These are phyloP conservation scores for Nowickia ferox DNA, from an alignment of 2,888 invertebrate species.

Conservation along the genomic window DNA sequence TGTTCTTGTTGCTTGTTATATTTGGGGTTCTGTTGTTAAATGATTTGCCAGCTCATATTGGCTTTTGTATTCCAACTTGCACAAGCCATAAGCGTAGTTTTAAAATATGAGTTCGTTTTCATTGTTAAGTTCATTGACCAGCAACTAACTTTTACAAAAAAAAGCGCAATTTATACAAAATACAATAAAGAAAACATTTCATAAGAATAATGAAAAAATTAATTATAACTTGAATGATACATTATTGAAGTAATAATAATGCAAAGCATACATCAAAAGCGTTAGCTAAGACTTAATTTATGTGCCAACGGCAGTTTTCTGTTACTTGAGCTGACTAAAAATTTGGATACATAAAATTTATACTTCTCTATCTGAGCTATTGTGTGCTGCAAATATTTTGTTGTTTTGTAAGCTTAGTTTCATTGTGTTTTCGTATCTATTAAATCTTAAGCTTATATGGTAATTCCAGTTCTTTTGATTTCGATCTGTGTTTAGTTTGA, in stretches of 20 bases:
- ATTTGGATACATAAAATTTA: neutral
- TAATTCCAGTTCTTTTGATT: slow-evolving; percentile 58
- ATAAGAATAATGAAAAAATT: slow-evolving; percentile 36
- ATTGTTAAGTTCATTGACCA: slow-evolving; percentile 81
- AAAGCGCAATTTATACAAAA: slow-evolving; percentile 49
- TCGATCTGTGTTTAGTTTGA: slow-evolving; percentile 60
- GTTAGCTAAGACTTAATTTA: neutral
- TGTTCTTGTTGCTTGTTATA: slow-evolving; percentile 53
- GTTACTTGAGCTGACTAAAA: neutral
- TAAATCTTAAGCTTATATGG: slow-evolving; percentile 25
- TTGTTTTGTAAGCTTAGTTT: neutral
- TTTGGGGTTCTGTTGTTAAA: slow-evolving; percentile 72
- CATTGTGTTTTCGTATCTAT: slow-evolving; percentile 7
- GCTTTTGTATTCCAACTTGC: slow-evolving; percentile 51
- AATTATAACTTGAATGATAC: neutral
- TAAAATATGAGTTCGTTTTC: slow-evolving; percentile 80
- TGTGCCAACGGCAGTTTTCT: neutral
- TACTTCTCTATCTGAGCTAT: neutral
- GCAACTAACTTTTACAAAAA: slow-evolving; percentile 20
- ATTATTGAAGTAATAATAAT: slow-evolving; percentile 22
- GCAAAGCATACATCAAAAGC: neutral
- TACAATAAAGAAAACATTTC: slow-evolving; percentile 28
- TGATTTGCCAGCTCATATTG: slow-evolving; percentile 74
- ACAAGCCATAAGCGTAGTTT: slow-evolving; percentile 62
- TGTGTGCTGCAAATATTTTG: neutral